Base-by-base conservation (phyloP, 1,140 invertebrate genomes). In the Dendroctonus ponderosae region DNA sequence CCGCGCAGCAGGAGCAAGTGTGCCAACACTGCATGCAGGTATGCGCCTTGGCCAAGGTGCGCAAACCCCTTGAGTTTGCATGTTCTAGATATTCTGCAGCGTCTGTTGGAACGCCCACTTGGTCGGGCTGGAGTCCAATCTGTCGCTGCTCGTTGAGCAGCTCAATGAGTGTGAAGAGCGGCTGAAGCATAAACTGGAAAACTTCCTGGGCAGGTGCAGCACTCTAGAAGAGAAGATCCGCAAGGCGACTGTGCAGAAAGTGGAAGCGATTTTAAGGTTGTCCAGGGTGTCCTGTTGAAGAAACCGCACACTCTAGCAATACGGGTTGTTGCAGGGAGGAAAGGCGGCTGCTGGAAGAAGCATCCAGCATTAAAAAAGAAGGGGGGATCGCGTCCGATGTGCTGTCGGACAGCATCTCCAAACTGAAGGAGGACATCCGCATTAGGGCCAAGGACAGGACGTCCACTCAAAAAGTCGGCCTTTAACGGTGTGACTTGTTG, bases 11-110 rank as follows among this genome's bases (percentile, higher is more conserved):
- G 46, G 75, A 80, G 11, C 78, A 80, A 8, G 73, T 73, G 15
- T 86, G 84, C 68, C 75, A 81, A 62, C 84, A 86, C 71, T 86
- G 84, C 72, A 82, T 81, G 76, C 78, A 82, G 80, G 84, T 85
- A 77, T 72, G 40, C 46, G 50, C 53, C 14, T 5, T 11, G 8
- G 3, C 5, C 1, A 52, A 37, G 26, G 39, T 12, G 44, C 12
- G n/a, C 37, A 44, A 46, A 46, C 0, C 8, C 26, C 40, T n/a
- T 26, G 26, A 12, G 14, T 44, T 15, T 26, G 14, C 4, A 15
- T 59, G 44, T 59, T 46, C 72, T 70, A 85, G 83, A 81, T 80
- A 66, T 85, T 84, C 70, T 86, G 84, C 71, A 73, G 75, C 43
- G 75, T 84, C 9, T 86, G 85, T 70, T 85, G 82, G 81, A 77